Base-by-base conservation (phyloP, 2,113 vertebrate species). In the Myotis davidii region DNA sequence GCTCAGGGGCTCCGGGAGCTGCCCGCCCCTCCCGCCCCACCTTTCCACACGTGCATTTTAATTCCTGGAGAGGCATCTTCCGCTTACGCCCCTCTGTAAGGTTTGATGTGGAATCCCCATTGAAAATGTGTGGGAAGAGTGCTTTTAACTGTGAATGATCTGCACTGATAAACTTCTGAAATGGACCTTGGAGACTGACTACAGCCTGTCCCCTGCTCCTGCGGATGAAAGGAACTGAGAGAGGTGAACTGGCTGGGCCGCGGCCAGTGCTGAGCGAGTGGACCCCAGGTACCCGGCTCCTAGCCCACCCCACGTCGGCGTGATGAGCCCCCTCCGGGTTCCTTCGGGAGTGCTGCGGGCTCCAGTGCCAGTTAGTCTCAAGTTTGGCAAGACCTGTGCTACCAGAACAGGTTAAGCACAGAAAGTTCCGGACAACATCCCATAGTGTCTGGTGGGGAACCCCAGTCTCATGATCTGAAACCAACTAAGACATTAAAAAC, bases 341-440 rank as follows among this genome's bases (percentile, higher is more conserved):
- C 73, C 87, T 95, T 90, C 89, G 79, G 84, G 97, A 88, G 86
- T 95, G 54, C 89, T 17, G 0, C 69, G 0, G 25, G 70, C 82
- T 94, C 97, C 94, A 59, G 93, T 85, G 69, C 96, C 91, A 96
- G n/a, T 23, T 23, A 32, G 25, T 39, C 4, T 39, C 89, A 70
- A 27, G 45, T 27, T 87, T 77, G 97, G 82, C 4, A 52, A 64
- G 23, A 9, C 25, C 11, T 23, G 29, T 45, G 54, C 14, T 59
- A 25, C 52, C 0, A 67, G 42, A 50, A 78, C 20, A 90, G 73
- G n/a, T 92, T 91, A 93, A 89, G 65, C 77, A 6, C 1, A 91
- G 94, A 94, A 92, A 83, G n/a, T 86, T 64, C 39, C 93, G 65
- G 56, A 92, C 79, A 97, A 83, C 77, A 95, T 27, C 17, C 16